A percentile compares a stretch with the other conserved stretches of the same genome.
Evolutionary conservation across 1,140 invertebrate genomes (phyloP).

Genomic region (Dendrolimus kikuchii): DNA sequence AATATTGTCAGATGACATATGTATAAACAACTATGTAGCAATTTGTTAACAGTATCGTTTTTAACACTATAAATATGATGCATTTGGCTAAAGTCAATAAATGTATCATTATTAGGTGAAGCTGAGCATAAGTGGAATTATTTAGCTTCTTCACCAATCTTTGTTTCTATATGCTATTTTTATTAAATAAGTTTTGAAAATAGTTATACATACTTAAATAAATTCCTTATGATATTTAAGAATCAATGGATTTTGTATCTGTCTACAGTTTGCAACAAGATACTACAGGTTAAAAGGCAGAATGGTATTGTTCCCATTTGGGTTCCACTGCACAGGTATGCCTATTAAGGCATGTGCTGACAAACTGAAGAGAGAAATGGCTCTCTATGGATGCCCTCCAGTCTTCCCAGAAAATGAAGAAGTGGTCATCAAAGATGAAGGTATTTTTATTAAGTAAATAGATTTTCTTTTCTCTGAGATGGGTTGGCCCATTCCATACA

Average conservation of each 20-base stretch:
- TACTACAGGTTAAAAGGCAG: conserved; percentile 94
- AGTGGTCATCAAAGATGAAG: conserved; percentile 59
- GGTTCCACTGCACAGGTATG: conserved; percentile 99
- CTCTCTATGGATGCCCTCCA: conserved; percentile 94
- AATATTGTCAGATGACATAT: too few species aligned
- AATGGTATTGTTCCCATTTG: conserved; percentile 96
- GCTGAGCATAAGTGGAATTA: too few species aligned
- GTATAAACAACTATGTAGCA: too few species aligned
- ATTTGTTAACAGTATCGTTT: too few species aligned
- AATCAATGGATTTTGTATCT: neutral
- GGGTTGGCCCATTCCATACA: too few species aligned
- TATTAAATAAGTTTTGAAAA: too few species aligned
- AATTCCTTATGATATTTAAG: neutral
- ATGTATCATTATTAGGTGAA: too few species aligned
- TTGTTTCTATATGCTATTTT: too few species aligned
- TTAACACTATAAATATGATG: too few species aligned
- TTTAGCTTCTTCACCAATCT: too few species aligned
- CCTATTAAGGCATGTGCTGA: conserved; percentile 98
- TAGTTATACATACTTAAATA: neutral
- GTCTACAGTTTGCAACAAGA: conserved; percentile 87
- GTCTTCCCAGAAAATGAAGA: conserved; percentile 83
- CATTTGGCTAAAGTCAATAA: too few species aligned
- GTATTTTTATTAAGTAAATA: neutral
- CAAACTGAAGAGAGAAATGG: conserved; percentile 96
- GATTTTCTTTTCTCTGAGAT: too few species aligned